These are phyloP conservation scores for Oscheius sp. DNA, from an alignment of 1,140 invertebrate genomes.

Conservation along the genomic window DNA sequence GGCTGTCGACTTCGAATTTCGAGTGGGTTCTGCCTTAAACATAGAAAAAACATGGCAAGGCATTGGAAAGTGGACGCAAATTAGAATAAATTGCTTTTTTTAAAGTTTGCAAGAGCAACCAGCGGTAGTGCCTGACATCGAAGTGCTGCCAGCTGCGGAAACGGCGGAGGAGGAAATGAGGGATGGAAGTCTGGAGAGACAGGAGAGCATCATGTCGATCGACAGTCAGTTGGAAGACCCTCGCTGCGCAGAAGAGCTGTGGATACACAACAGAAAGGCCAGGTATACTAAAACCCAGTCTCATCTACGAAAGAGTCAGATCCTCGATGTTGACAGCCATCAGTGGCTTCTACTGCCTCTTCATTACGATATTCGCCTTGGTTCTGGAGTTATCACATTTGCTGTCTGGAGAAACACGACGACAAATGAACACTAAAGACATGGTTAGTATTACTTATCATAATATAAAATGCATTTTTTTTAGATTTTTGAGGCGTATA, in stretches of 20 bases:
- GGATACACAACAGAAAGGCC: slow-evolving; percentile 35
- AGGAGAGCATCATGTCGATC: not conserved
- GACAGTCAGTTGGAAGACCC: not conserved
- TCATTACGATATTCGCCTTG: slow-evolving; percentile 57
- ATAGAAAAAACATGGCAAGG: not conserved
- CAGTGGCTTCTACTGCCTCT: slow-evolving; percentile 52
- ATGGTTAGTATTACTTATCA: slow-evolving; percentile 20
- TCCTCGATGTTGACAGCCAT: slow-evolving; percentile 55
- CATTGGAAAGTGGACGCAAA: not conserved
- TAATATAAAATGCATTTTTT: slow-evolving; percentile 39
- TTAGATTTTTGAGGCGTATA: slow-evolving; percentile 92
- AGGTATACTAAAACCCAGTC: slow-evolving; percentile 20
- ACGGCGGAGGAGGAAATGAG: not conserved
- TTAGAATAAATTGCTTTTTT: too few relatives aligned
- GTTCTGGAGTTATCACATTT: slow-evolving; percentile 56
- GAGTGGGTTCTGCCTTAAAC: not conserved
- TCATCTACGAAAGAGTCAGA: slow-evolving; percentile 31
- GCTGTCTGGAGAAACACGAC: slow-evolving; percentile 31
- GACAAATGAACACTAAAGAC: slow-evolving; percentile 28
- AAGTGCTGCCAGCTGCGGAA: not conserved
- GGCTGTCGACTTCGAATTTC: slow-evolving; percentile 23
- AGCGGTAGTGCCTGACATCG: not conserved
- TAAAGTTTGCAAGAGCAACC: too few relatives aligned
- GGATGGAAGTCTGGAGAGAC: not conserved
- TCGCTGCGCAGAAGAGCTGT: not conserved